Evolutionary conservation across 2,888 invertebrate species (phyloP).

Genomic region (Caenorhabditis wallacei): DNA sequence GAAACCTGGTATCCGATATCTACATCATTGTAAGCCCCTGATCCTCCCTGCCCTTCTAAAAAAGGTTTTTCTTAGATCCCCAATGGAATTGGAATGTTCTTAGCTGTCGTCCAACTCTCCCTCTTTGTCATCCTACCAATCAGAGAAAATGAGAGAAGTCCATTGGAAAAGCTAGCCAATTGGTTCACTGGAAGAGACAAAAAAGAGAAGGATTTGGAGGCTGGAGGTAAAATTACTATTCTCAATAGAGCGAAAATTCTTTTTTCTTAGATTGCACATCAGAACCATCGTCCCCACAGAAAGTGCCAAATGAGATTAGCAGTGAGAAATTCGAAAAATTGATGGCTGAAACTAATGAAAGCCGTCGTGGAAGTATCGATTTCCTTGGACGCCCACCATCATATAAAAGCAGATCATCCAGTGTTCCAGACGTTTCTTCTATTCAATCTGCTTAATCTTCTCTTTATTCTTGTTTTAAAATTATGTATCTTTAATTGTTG

Average conservation of each 20-base stretch:
- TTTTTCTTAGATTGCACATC: too few relatives aligned
- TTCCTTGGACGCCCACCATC: conserved; percentile 56
- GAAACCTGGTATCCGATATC: conserved; percentile 88
- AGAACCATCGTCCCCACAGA: conserved; percentile 17
- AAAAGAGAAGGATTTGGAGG: conserved; percentile 45
- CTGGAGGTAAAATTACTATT: too few relatives aligned
- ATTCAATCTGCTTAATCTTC: conserved; percentile 39
- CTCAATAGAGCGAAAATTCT: too few relatives aligned
- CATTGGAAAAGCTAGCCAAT: conserved; percentile 57
- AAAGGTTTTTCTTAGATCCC: conserved; percentile 84
- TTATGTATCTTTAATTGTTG: conserved; percentile 2
- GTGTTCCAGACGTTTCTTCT: conserved; percentile 60
- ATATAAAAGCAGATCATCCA: conserved; percentile 55
- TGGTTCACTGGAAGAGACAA: conserved; percentile 61
- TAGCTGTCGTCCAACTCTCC: conserved; percentile 89
- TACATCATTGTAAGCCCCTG: conserved; percentile 88
- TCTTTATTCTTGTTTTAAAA: conserved; percentile 1
- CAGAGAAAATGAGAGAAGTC: conserved; percentile 44
- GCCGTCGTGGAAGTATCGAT: conserved; percentile 35
- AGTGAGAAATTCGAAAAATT: conserved; percentile 37
- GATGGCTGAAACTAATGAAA: conserved; percentile 31
- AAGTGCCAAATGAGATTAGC: conserved; percentile 17
- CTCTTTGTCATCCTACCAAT: conserved; percentile 89
- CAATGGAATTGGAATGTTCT: conserved; percentile 89
- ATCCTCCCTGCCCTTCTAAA: not conserved